Conservation (phyloP, 2,888 invertebrate species). For the Nowickia ferox region DNA sequence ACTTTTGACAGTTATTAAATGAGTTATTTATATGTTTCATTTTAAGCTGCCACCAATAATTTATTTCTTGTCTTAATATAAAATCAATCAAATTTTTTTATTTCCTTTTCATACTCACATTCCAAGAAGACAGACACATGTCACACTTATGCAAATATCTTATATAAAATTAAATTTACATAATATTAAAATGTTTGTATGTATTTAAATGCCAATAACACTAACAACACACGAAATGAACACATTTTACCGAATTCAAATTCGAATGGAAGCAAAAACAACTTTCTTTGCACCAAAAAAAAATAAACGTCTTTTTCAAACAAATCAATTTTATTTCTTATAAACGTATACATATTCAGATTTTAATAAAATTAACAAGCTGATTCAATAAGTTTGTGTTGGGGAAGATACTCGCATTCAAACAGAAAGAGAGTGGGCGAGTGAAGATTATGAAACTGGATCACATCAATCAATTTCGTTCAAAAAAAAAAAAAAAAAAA, state of each 20-base stretch:
- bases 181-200: constrained; percentile 8
- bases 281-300: constrained; percentile 25
- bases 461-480: constrained; percentile 67
- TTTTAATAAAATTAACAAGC: not conserved
- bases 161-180: not conserved
- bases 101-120: not conserved
- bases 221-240: not conserved
- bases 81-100: constrained; percentile 40
- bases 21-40: not conserved
- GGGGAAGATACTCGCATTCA: not conserved
- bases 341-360: not conserved
- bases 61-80: constrained; percentile 2
- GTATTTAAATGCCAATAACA: not conserved
- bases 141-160: constrained; percentile 45
- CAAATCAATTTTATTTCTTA: not conserved
- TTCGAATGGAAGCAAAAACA: not conserved
- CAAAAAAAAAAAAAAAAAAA: constrained; percentile 55
- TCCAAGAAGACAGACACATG: not conserved
- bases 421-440: not conserved
- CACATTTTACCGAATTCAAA: constrained; percentile 2
- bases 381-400: not conserved
- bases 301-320: not conserved
- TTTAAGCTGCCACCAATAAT: not conserved
- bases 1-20: not conserved
- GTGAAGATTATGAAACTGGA: constrained; percentile 40